A percentile compares a stretch with the other conserved stretches of the same genome.
Evolutionary conservation across 1,140 invertebrate species (phyloP).

Genomic region (Kradibia gibbosae): DNA sequence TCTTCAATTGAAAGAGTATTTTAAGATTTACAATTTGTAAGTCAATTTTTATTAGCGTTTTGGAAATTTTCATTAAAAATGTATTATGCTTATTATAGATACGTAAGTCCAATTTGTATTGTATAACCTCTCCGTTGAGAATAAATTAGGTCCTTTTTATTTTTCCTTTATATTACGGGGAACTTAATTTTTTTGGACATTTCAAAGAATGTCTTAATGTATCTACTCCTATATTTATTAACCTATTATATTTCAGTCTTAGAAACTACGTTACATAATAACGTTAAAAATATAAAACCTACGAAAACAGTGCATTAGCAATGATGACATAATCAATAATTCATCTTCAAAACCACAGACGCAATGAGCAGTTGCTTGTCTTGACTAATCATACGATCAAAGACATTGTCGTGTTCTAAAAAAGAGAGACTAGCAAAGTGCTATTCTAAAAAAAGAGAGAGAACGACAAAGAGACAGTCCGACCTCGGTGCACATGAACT

Average conservation of each 20-base stretch:
- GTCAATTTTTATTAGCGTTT: too few relatives aligned
- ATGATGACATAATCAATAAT: constrained; percentile 33
- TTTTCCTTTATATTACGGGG: background rate
- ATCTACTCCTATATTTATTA: background rate
- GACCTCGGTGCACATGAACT: background rate
- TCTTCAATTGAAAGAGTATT: too few relatives aligned
- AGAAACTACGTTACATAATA: background rate
- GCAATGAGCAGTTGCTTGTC: background rate
- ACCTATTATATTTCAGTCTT: background rate
- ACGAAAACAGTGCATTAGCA: background rate
- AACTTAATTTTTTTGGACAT: background rate
- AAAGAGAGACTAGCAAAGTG: constrained; percentile 6
- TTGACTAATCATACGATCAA: constrained; percentile 41
- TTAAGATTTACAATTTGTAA: too few relatives aligned
- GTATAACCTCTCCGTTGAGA: background rate
- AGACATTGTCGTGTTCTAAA: background rate
- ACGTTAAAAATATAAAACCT: background rate
- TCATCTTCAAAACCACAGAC: background rate
- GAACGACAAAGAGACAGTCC: background rate
- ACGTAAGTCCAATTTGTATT: too few relatives aligned
- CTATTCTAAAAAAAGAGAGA: constrained; percentile 5
- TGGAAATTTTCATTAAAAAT: too few relatives aligned
- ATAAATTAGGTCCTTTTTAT: background rate
- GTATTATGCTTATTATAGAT: too few relatives aligned
- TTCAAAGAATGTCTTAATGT: background rate